phyloP scores from a whole-genome alignment of 2,797 vertebrate genomes.

The Bradypus variegatus region DNA sequence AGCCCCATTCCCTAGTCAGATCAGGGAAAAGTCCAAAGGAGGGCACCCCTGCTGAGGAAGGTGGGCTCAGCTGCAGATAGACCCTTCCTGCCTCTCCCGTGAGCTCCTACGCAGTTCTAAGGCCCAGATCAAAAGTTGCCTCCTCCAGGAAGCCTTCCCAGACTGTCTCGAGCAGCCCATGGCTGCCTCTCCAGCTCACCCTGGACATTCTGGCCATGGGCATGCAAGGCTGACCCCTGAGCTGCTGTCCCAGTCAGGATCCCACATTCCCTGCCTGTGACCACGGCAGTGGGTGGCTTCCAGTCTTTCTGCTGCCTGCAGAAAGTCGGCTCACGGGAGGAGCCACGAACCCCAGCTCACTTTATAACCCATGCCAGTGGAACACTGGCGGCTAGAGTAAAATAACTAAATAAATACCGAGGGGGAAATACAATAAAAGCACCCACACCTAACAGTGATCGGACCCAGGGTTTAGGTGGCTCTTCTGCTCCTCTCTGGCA shows the following conservation, averaged over 20 bases:
- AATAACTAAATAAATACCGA: not conserved
- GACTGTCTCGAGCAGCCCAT: not conserved
- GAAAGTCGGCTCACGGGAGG: not conserved
- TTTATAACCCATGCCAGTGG: accelerated
- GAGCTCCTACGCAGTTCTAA: not conserved
- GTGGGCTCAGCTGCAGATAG: accelerated
- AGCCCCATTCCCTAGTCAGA: not conserved
- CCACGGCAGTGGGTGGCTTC: not conserved
- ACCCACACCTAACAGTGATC: accelerated
- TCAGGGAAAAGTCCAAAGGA: not conserved
- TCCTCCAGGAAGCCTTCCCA: not conserved
- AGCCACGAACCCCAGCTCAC: too few relatives aligned
- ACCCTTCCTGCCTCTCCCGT: not conserved
- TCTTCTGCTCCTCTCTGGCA: accelerated
- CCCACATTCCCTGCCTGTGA: not conserved
- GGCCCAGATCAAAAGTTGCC: not conserved
- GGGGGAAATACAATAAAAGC: not conserved
- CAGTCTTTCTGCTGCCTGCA: too few relatives aligned
- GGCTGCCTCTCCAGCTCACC: not conserved
- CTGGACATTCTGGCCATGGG: not conserved
- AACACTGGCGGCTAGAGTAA: not conserved
- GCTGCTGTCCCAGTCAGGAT: not conserved
- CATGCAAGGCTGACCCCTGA: not conserved
- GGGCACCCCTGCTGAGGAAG: not conserved
- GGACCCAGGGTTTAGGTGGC: accelerated